These are phyloP conservation scores for Yponomeuta evonymella DNA, from an alignment of 2,888 invertebrate genomes.

Conservation along the genomic window DNA sequence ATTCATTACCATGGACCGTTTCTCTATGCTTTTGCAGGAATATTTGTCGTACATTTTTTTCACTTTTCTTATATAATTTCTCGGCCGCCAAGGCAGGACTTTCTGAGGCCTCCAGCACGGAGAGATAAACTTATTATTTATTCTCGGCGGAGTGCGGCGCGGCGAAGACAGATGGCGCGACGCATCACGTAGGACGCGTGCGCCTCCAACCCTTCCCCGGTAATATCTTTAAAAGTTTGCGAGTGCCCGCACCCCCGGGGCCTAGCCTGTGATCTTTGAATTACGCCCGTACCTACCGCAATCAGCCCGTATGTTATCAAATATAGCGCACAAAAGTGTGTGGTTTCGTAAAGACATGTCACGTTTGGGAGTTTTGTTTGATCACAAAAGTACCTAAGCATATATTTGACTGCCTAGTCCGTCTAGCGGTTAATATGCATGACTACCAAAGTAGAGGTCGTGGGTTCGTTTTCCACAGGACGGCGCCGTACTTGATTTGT, in stretches of 20 bases:
- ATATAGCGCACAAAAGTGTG: neutral
- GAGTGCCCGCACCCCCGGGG: constrained; percentile 39
- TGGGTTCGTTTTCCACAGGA: too few relatives aligned
- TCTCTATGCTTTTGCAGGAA: too few relatives aligned
- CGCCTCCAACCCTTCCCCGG: constrained; percentile 63
- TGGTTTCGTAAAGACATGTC: neutral
- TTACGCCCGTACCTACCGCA: constrained; percentile 35
- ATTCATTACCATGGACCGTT: neutral
- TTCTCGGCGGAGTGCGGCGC: constrained; percentile 27
- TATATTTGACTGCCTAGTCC: too few relatives aligned
- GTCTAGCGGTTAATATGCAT: too few relatives aligned
- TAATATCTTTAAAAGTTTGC: constrained; percentile 76
- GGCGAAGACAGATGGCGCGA: constrained; percentile 66
- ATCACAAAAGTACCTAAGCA: too few relatives aligned
- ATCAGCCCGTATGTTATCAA: neutral
- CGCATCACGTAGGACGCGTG: constrained; percentile 64
- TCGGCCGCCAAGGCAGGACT: neutral
- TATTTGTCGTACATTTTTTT: neutral
- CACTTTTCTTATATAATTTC: neutral
- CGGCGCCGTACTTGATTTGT: too few relatives aligned
- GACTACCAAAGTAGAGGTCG: too few relatives aligned
- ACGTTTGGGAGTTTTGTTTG: neutral
- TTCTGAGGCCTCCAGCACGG: constrained; percentile 1
- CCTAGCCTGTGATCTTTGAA: constrained; percentile 48
- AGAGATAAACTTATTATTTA: constrained; percentile 36